Evolutionary conservation across 2,113 vertebrate species (phyloP).

Genomic region (Bubalus kerabau): DNA sequence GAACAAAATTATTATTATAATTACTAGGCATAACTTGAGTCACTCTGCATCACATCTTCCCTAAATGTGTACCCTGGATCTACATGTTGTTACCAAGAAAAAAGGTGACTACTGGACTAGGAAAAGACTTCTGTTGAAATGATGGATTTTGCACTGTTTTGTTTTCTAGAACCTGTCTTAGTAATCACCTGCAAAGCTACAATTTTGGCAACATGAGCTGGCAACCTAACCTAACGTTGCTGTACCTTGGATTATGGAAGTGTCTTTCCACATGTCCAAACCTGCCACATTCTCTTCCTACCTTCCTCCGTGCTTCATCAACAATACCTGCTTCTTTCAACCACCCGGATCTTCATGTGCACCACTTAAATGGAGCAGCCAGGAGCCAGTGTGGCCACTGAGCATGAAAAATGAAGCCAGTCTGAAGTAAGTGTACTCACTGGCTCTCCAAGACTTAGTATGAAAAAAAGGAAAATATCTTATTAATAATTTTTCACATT

Average conservation of each 20-base stretch:
- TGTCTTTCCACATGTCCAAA: not conserved
- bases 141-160: not conserved
- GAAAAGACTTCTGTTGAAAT: not conserved
- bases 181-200: not conserved
- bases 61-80: not conserved
- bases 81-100: not conserved
- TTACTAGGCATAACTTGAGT: slow-evolving; percentile 22
- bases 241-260: not conserved
- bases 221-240: not conserved
- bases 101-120: not conserved
- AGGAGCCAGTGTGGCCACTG: not conserved
- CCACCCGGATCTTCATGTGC: not conserved
- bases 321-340: not conserved
- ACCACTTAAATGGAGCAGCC: too few species aligned
- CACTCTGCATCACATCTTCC: slow-evolving; percentile 30
- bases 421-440: not conserved
- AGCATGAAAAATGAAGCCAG: not conserved
- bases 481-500: not conserved
- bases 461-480: not conserved
- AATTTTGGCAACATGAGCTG: not conserved
- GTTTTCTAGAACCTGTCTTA: not conserved
- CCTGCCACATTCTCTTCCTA: not conserved
- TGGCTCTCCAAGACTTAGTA: not conserved
- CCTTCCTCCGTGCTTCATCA: not conserved
- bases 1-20: slow-evolving; percentile 50